A percentile compares a stretch with the other conserved stretches of the same genome.
phyloP scores from a whole-genome alignment of 2,888 invertebrate genomes.

The Limnephilus marmoratus region DNA sequence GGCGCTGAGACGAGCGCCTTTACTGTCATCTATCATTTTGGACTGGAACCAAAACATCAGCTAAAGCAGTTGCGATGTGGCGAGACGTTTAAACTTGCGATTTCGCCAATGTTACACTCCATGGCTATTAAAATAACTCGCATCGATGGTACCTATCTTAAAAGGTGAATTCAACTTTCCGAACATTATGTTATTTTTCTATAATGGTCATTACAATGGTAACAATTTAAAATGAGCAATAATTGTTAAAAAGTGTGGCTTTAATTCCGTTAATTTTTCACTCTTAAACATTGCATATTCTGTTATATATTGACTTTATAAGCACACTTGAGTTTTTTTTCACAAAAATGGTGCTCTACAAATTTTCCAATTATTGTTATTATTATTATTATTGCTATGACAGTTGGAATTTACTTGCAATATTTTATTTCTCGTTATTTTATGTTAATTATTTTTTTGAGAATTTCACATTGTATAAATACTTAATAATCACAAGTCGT shows the following conservation, averaged over 20 bases:
- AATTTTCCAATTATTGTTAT: too few relatives aligned
- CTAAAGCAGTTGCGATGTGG: too few relatives aligned
- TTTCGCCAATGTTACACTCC: too few relatives aligned
- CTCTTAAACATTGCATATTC: not conserved
- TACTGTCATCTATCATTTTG: too few relatives aligned
- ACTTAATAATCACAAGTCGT: not conserved
- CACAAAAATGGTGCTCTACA: too few relatives aligned
- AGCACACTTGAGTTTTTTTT: too few relatives aligned
- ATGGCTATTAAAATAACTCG: too few relatives aligned
- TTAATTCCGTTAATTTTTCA: not conserved
- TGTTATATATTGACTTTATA: not conserved
- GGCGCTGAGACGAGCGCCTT: too few relatives aligned
- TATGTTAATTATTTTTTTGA: not conserved
- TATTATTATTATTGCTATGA: not conserved
- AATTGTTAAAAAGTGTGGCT: not conserved
- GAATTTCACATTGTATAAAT: not conserved
- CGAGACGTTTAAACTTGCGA: too few relatives aligned
- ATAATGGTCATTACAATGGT: not conserved
- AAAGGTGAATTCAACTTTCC: not conserved
- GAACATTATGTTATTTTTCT: not conserved
- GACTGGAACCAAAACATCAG: too few relatives aligned
- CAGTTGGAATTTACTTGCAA: not conserved
- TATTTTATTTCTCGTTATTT: not conserved
- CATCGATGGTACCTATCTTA: not conserved
- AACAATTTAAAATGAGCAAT: not conserved